These are phyloP conservation scores for Octodonta nipae DNA, from an alignment of 2,888 invertebrate genomes.

Conservation along the genomic window DNA sequence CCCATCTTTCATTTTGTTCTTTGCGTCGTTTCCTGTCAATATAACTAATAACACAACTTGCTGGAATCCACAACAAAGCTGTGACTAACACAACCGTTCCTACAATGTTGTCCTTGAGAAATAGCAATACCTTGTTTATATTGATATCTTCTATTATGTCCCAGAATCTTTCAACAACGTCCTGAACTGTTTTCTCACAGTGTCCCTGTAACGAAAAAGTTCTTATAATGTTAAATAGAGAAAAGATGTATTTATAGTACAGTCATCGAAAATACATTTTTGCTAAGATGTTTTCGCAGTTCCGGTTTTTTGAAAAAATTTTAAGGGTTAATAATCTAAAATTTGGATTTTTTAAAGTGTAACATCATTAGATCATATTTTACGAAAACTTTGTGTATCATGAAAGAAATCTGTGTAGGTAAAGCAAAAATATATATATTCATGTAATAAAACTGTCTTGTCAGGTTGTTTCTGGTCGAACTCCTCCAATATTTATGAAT, in stretches of 20 bases:
- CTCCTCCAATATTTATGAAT: too few species aligned
- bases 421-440: too few species aligned
- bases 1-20: conserved; percentile 54
- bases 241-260: not conserved
- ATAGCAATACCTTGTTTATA: conserved; percentile 79
- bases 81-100: conserved; percentile 83
- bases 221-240: not conserved
- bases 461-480: too few species aligned
- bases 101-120: conserved; percentile 84
- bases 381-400: too few species aligned
- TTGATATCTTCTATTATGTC: conserved; percentile 94
- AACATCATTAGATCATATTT: too few species aligned
- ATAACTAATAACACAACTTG: conserved; percentile 75
- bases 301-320: too few species aligned
- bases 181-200: conserved; percentile 88
- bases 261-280: not conserved
- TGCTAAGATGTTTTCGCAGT: not conserved
- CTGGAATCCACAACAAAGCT: conserved; percentile 89
- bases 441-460: too few species aligned
- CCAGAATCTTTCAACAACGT: conserved; percentile 92
- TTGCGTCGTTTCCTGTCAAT: conserved; percentile 65
- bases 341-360: too few species aligned
- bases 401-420: too few species aligned
- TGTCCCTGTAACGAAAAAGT: too few species aligned
- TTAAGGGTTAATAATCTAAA: too few species aligned